Evolutionary conservation across 2,888 invertebrate genomes (phyloP), one percentile per base, ranked within the genome.

Genomic region (Amphiduros pacificus): DNA sequence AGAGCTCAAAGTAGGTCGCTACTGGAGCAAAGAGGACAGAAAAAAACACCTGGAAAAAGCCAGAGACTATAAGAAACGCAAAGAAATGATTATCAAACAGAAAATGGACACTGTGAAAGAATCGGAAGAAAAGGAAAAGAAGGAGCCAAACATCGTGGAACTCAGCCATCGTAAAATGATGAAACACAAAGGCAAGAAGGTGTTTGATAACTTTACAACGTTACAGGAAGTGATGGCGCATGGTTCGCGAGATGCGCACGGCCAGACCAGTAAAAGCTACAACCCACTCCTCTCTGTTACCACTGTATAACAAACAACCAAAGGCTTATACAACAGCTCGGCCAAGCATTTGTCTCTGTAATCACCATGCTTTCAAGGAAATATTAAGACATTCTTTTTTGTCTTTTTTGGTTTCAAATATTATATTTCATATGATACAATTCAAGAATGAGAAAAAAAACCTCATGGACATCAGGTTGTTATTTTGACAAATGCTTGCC

Each of bases 11-110:
- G 73, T 82, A 22, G 91, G 91, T 5, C 86, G 89, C 31, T 91
- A 90, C 77, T 91, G 91, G 89, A 87, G 87, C 2, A 88, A 88
- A 77, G 90, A 90, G 70, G 91, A 91, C 69, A 86, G 90, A 2
- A 90, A 90, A 73, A 85, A 87, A 49, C 91, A 91, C 71, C 80
- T 90, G 71, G 90, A 90, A 74, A 87, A 87, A 58, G 88, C 90
- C 1, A 85, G 86, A 52, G 89, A 90, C 75, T 85, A 89, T 61
- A 84, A 83, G 49, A 85, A 87, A 56, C 73, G 77, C 55, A 78
- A 82, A 57, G 78, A 79, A 66, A 51, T 73, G 32, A 71, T 77
- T 71, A 71, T 74, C 57, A 73, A 72, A 54, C 74, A 77, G 17
- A 71, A 74, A 63, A 77, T 78, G 77, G 79, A 78, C 53, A 82